Base-by-base conservation (phyloP, 1,140 invertebrate species). In the Drosophila carrolli region DNA sequence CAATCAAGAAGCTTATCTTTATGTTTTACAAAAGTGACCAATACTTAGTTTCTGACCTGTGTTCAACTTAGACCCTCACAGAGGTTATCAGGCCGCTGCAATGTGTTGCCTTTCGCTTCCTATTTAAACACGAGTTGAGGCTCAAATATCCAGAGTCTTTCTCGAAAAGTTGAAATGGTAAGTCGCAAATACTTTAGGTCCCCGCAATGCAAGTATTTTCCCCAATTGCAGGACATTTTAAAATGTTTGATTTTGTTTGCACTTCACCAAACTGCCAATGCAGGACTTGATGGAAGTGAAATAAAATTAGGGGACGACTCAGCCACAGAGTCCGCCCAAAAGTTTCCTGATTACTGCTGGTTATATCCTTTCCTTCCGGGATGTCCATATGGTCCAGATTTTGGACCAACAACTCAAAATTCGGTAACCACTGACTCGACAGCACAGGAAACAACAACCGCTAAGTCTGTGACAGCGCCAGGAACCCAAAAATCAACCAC, bases 151-250 rank as follows among this genome's bases (percentile, higher is more conserved):
- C 46, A 61, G 35, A 41, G 38, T 59, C 56, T 23, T 48, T 23
- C 11, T 37, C 38, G 35, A 16, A 11, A 23, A n/a, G 40, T 37
- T n/a, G 13, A 13, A 4, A 60, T 60, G 58, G 58, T 60, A 60
- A 40, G 58, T 40, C 58, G n/a, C 1, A 37, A 13, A 23, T 47
- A 35, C 5, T 14, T 14, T 19, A 8, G 2, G 13, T 11, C 10
- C 0, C 7, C 16, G 11, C 8, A 40, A 11, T n/a, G 5, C 9
- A 55, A 56, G 19, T 13, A 10, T 14, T 10, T 16, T n/a, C 10
- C 7, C 11, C 2, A n/a, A 16, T 29, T 57, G 13, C 29, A 58
- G 56, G 16, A 13, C 11, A 8, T 58, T 5, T 19, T 19, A 40
- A n/a, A 35, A 40, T 43, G 23, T 8, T 4, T 60, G 5, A 13